Percentiles rank a stretch among this genome's conserved stretches.
Evolutionary conservation across 2,888 invertebrate genomes (phyloP).

Genomic region (Trachelus tabidus): DNA sequence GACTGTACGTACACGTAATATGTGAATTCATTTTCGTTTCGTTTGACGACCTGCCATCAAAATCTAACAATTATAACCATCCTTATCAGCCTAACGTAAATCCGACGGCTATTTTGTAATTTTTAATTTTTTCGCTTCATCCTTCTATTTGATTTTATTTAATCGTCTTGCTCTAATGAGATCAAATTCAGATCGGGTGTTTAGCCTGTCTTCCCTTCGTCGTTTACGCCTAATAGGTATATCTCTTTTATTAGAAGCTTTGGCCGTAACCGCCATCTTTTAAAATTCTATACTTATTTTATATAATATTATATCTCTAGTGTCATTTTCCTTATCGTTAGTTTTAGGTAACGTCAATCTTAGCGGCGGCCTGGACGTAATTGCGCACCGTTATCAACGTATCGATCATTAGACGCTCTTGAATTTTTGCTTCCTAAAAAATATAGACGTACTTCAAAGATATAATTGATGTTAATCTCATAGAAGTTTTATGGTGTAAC

Average conservation of each 20-base stretch:
- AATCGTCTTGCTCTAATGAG: not conserved
- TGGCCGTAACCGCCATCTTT: not conserved
- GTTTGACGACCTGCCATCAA: conserved; percentile 10
- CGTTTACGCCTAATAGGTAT: not conserved
- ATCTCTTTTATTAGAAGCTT: not conserved
- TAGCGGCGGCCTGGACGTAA: not conserved
- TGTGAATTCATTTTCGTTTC: conserved; percentile 9
- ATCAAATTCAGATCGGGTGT: not conserved
- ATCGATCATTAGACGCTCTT: not conserved
- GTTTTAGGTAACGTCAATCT: not conserved
- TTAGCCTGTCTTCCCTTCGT: not conserved
- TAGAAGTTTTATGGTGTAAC: not conserved
- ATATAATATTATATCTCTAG: not conserved
- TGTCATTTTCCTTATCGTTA: not conserved
- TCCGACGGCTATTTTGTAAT: conserved; percentile 8
- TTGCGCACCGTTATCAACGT: not conserved
- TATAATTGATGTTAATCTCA: not conserved
- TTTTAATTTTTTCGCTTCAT: not conserved
- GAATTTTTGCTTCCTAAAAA: not conserved
- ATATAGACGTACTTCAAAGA: not conserved
- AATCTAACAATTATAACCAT: not conserved
- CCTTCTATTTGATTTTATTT: not conserved
- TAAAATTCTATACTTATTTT: conserved; percentile 19
- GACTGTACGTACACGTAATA: conserved; percentile 24
- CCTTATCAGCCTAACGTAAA: not conserved